These are phyloP conservation scores for Sitta carolinensis DNA, from an alignment of 2,797 vertebrate genomes.

Conservation along the genomic window DNA sequence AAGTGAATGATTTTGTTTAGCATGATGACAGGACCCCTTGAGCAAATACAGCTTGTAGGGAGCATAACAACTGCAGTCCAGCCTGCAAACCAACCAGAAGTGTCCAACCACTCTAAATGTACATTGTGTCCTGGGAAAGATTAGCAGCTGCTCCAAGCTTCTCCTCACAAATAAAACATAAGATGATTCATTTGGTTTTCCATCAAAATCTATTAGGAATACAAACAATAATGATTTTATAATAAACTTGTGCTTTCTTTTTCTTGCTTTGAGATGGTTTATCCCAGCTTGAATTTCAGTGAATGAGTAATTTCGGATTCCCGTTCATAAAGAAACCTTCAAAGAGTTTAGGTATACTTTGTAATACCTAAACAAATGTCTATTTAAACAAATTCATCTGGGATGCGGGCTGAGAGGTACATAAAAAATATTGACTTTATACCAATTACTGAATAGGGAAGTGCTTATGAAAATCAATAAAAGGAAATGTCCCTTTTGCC, in stretches of 20 bases:
- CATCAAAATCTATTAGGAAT: neutral
- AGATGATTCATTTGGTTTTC: neutral
- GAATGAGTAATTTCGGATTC: neutral
- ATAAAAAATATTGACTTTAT: constrained; percentile 65
- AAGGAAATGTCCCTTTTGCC: constrained; percentile 27
- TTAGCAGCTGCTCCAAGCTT: neutral
- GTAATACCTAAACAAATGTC: neutral
- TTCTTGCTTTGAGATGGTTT: neutral
- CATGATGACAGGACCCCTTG: constrained; percentile 69
- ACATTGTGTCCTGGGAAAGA: neutral
- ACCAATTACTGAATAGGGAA: constrained; percentile 12
- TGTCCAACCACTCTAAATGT: neutral
- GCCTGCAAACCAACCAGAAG: constrained; percentile 32
- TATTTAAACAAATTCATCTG: constrained; percentile 25
- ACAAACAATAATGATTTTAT: neutral
- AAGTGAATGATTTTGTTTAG: constrained; percentile 80
- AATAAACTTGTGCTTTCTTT: neutral
- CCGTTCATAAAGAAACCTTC: neutral
- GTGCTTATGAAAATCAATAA: constrained; percentile 67
- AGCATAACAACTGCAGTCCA: constrained; percentile 54
- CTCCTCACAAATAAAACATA: constrained; percentile 9
- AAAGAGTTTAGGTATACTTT: neutral
- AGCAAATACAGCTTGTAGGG: constrained; percentile 73
- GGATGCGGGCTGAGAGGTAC: constrained; percentile 22
- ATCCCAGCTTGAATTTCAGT: neutral